Evolutionary conservation across 2,113 vertebrate genomes (phyloP).

Genomic region (Loxodonta africana): DNA sequence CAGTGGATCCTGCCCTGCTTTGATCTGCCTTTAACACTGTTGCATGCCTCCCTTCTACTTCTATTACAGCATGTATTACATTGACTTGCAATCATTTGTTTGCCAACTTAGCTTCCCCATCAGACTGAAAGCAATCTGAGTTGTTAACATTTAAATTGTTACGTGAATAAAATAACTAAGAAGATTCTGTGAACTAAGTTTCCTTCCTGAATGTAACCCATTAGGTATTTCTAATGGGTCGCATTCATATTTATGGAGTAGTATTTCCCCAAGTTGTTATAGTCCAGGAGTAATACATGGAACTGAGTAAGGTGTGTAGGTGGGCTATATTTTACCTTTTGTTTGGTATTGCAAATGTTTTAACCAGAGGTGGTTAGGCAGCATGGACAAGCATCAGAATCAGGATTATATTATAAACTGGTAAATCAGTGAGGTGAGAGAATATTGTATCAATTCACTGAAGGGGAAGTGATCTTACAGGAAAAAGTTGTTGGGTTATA

Average conservation of each 20-base stretch:
- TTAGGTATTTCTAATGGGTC: background rate
- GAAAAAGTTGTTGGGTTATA: background rate
- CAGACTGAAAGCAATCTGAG: background rate
- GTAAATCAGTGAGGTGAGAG: background rate
- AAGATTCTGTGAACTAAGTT: constrained; percentile 4
- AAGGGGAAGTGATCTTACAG: background rate
- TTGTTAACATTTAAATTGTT: constrained; percentile 2
- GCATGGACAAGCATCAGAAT: background rate
- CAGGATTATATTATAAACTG: background rate
- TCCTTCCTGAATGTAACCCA: background rate
- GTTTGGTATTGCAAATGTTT: background rate
- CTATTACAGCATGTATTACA: background rate
- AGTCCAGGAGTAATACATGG: background rate
- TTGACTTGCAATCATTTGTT: background rate
- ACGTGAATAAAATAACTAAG: constrained; percentile 2
- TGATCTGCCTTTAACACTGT: background rate
- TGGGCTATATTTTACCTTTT: background rate
- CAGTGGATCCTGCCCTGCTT: background rate
- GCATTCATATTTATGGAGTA: background rate
- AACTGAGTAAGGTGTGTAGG: background rate
- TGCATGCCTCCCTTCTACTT: background rate
- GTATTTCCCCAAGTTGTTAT: background rate
- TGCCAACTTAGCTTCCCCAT: background rate
- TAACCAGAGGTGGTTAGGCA: background rate
- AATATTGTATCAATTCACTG: background rate